Evolutionary conservation across 2,888 invertebrate species (phyloP), one percentile per base, ranked within the genome.

Genomic region (Lydus trimaculatus): DNA sequence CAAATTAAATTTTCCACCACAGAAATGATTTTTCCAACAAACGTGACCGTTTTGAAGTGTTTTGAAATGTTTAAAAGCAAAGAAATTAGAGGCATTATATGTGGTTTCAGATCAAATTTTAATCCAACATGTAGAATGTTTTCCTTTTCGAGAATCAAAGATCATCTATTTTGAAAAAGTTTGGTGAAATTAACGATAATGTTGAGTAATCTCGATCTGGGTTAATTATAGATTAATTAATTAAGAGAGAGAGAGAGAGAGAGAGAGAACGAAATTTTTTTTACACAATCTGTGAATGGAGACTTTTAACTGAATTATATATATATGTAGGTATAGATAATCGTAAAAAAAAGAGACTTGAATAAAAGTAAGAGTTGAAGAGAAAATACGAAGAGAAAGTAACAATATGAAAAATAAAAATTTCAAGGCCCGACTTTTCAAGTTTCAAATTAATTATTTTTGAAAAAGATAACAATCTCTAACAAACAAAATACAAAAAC

Each of bases 281-380:
- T 56, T 56, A 56, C 56, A 56, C 25, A 56, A 56, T 56, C 52
- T 3, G 9, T 17, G 2, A 9, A 4, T 48, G 8, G 9, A 52
- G 23, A 23, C 9, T 56, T 28, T 56, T 15, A 2, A 56, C 6
- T 56, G 43, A 43, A 43, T 43, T n/a, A 17, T 43, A 43, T 43
- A 5, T 4, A 0, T 43, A 11, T 6, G 17, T 15, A 13, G 15
- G 13, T 13, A 36, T 9, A 23, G 20, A n/a, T n/a, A n/a, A n/a
- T n/a, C n/a, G n/a, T n/a, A 39, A 48, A 20, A n/a, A 17, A 48
- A 48, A 48, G 4, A 8, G 8, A 9, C 25, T 56, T 7, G 56
- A 15, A 56, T 56, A 28, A 56, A 56, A 56, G 25, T 56, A 56
- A 56, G 56, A 56, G 56, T 28, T 28, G 56, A 56, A 56, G 56